A percentile compares a stretch with the other conserved stretches of the same genome.
Evolutionary conservation across 2,888 invertebrate species (phyloP).

Genomic region (Thymelicus lineola): DNA sequence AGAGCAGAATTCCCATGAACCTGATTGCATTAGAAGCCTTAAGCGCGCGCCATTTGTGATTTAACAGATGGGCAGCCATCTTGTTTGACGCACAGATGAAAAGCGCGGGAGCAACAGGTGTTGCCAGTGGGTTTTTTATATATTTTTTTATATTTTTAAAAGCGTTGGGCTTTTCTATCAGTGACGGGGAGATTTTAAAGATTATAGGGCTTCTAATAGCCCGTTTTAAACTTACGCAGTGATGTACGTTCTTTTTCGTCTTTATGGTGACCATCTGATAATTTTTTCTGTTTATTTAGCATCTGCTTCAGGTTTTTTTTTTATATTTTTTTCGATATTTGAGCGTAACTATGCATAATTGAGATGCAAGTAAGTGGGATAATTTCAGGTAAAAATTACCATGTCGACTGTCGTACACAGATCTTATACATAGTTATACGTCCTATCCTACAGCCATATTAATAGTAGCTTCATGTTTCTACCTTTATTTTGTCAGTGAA

Average conservation of each 20-base stretch:
- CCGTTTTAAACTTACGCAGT: background rate
- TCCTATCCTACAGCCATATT: no score
- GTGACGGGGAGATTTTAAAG: constrained; percentile 66
- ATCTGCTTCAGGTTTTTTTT: background rate
- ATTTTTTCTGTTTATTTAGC: constrained; percentile 3
- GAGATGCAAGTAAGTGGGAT: no score
- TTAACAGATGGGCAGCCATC: constrained; percentile 79
- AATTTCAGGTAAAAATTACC: no score
- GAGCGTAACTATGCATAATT: no score
- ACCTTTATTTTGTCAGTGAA: no score
- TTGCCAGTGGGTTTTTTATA: constrained; percentile 53
- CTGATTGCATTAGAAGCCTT: constrained; percentile 28
- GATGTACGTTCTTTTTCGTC: background rate
- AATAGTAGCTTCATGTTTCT: no score
- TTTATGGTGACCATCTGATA: constrained; percentile 13
- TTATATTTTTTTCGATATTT: no score
- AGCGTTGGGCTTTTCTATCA: constrained; percentile 70
- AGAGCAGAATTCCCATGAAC: constrained; percentile 2
- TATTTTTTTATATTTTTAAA: constrained; percentile 58
- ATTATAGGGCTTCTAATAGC: constrained; percentile 31
- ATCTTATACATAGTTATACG: no score
- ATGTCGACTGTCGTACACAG: no score
- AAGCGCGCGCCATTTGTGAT: constrained; percentile 43
- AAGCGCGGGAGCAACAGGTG: constrained; percentile 81
- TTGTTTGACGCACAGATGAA: constrained; percentile 50